Conservation (phyloP, 2,113 vertebrate species). For the Chaenogobius annularis region DNA sequence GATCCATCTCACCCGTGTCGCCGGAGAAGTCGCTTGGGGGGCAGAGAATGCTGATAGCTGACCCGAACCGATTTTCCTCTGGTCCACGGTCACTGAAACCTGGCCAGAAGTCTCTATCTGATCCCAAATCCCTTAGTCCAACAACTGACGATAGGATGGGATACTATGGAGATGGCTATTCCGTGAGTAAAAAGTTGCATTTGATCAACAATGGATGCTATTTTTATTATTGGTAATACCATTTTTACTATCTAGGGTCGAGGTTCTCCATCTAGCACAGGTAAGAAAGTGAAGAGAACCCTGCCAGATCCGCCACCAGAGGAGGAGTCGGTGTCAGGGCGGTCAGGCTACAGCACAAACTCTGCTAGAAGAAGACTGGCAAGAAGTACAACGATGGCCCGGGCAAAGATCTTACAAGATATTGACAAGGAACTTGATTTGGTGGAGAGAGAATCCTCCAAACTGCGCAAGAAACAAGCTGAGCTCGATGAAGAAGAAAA, state of each 20-base stretch:
- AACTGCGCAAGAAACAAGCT: constrained; percentile 97
- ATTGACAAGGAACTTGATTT: constrained; percentile 97
- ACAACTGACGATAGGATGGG: constrained; percentile 89
- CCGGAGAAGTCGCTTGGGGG: constrained; percentile 87
- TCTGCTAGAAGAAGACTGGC: constrained; percentile 91
- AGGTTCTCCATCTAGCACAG: constrained; percentile 78
- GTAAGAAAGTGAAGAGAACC: constrained; percentile 97
- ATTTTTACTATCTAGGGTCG: constrained; percentile 40
- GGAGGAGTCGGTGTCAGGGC: constrained; percentile 80
- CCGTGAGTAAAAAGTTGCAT: constrained; percentile 83
- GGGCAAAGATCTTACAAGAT: constrained; percentile 97
- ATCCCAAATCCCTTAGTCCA: constrained; percentile 94
- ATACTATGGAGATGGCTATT: constrained; percentile 89
- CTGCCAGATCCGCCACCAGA: constrained; percentile 96
- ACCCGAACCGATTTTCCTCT: constrained; percentile 86
- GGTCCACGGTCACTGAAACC: constrained; percentile 89
- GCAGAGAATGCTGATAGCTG: constrained; percentile 87
- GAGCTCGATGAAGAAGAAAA: constrained; percentile 98
- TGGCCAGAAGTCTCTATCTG: constrained; percentile 93
- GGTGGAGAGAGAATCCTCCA: constrained; percentile 96
- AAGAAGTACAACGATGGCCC: constrained; percentile 93
- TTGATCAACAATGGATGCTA: neutral
- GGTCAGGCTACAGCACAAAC: constrained; percentile 83
- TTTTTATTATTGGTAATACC: neutral
- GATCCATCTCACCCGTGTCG: constrained; percentile 89